Conservation (phyloP, 2,888 invertebrate genomes). For the Perizoma affinitatum region DNA sequence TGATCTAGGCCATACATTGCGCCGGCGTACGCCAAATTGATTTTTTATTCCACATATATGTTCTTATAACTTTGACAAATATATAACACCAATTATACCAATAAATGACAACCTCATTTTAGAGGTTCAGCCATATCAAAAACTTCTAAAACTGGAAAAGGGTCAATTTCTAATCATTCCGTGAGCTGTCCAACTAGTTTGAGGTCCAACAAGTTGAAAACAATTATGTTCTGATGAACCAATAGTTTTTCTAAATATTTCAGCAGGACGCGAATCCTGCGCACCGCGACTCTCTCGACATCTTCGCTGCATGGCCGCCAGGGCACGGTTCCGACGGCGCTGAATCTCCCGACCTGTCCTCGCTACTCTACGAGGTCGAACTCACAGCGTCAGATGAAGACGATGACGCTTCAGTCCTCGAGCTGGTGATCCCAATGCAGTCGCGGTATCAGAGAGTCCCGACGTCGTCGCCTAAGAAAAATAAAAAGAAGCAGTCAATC, state of each 20-base stretch:
- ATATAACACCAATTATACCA: too few species aligned
- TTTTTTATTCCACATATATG: too few species aligned
- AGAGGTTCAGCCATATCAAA: too few species aligned
- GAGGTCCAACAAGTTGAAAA: too few species aligned
- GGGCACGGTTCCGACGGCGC: slow-evolving; percentile 2
- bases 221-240: too few species aligned
- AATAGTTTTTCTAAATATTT: slow-evolving; percentile 2
- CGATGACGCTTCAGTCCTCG: slow-evolving; percentile 69
- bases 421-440: slow-evolving; percentile 73
- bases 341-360: slow-evolving; percentile 50
- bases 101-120: too few species aligned
- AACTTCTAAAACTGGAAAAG: too few species aligned
- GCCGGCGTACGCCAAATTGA: too few species aligned
- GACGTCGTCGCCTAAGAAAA: slow-evolving; percentile 58
- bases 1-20: too few species aligned
- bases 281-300: slow-evolving; percentile 29
- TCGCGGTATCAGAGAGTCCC: slow-evolving; percentile 61
- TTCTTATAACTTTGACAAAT: too few species aligned
- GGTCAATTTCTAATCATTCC: too few species aligned
- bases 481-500: slow-evolving; percentile 44
- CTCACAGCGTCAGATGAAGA: slow-evolving; percentile 77
- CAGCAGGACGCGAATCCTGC: slow-evolving; percentile 19
- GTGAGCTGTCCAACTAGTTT: too few species aligned
- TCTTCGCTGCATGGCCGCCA: slow-evolving; percentile 37
- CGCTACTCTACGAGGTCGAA: slow-evolving; percentile 71